A percentile compares a stretch with the other conserved stretches of the same genome.
These are phyloP conservation scores for Cromileptes altivelis DNA, from an alignment of 2,113 vertebrate genomes.

Conservation along the genomic window DNA sequence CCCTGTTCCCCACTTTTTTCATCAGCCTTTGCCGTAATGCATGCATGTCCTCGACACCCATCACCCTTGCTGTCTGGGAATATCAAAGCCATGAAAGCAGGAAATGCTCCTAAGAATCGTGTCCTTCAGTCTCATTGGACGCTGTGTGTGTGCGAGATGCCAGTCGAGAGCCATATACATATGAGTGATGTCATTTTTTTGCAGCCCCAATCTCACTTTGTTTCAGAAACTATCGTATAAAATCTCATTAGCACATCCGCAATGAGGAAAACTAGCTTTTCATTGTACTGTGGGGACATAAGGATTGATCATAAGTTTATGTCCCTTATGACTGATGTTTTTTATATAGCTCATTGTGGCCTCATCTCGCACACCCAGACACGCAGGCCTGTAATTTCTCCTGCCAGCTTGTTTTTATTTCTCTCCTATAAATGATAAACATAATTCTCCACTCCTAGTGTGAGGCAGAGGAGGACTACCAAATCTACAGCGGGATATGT, in stretches of 20 bases:
- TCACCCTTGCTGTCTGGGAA: slow-evolving; percentile 52
- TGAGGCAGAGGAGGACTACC: slow-evolving; percentile 38
- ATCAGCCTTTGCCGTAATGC: slow-evolving; percentile 56
- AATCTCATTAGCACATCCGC: slow-evolving; percentile 39
- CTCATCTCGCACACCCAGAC: slow-evolving; percentile 46
- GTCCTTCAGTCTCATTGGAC: slow-evolving; percentile 41
- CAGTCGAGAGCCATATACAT: slow-evolving; percentile 17
- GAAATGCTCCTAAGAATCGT: slow-evolving; percentile 20
- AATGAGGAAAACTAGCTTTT: slow-evolving; percentile 37
- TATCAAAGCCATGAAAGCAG: slow-evolving; percentile 31
- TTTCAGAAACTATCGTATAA: slow-evolving; percentile 19
- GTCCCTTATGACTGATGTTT: slow-evolving; percentile 49
- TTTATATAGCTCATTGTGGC: slow-evolving; percentile 61
- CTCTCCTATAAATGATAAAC: slow-evolving; percentile 57
- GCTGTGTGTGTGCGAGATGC: neutral
- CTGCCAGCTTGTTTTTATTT: slow-evolving; percentile 66
- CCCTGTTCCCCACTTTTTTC: slow-evolving; percentile 23
- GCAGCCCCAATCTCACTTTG: neutral
- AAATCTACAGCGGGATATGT: slow-evolving; percentile 41
- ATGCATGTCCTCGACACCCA: slow-evolving; percentile 62
- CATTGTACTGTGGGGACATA: slow-evolving; percentile 15
- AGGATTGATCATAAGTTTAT: slow-evolving; percentile 50
- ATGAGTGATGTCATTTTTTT: slow-evolving; percentile 30
- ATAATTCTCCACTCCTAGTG: slow-evolving; percentile 47
- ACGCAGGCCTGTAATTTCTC: slow-evolving; percentile 51